Evolutionary conservation across 2,888 invertebrate genomes (phyloP).

Genomic region (Pollenia angustigena): DNA sequence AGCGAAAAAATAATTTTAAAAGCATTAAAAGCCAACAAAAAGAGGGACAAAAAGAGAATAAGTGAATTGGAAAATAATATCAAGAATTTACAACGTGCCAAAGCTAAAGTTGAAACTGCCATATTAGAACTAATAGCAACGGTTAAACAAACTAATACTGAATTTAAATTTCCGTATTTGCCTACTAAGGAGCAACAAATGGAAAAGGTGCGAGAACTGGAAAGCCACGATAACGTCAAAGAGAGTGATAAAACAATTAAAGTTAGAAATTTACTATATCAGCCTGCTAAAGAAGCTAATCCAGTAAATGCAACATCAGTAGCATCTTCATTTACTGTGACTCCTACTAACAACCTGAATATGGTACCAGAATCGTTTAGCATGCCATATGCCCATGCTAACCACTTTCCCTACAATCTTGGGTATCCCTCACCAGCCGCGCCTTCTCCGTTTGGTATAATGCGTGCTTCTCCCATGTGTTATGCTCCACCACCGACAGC

Average conservation of each 20-base stretch:
- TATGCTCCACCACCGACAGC: slow-evolving; percentile 79
- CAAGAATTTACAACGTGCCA: slow-evolving; percentile 83
- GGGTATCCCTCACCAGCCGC: slow-evolving; percentile 69
- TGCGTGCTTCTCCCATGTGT: slow-evolving; percentile 80
- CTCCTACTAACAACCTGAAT: slow-evolving; percentile 61
- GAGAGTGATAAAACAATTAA: slow-evolving; percentile 64
- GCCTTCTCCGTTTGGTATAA: slow-evolving; percentile 75
- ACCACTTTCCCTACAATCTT: slow-evolving; percentile 76
- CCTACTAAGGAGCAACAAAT: slow-evolving; percentile 83
- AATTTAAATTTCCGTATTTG: slow-evolving; percentile 83
- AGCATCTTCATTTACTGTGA: slow-evolving; percentile 51
- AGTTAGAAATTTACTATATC: slow-evolving; percentile 64
- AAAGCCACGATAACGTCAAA: slow-evolving; percentile 53
- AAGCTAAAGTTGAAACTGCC: slow-evolving; percentile 82
- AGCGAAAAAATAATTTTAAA: slow-evolving; percentile 82
- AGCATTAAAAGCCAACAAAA: slow-evolving; percentile 79
- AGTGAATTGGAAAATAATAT: slow-evolving; percentile 82
- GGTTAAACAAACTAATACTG: slow-evolving; percentile 82
- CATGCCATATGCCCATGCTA: slow-evolving; percentile 77
- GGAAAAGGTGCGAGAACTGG: slow-evolving; percentile 79
- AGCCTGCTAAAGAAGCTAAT: slow-evolving; percentile 45
- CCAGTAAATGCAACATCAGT: slow-evolving; percentile 49
- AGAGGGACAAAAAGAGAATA: slow-evolving; percentile 83
- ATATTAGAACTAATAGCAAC: slow-evolving; percentile 83
- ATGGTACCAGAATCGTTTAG: slow-evolving; percentile 75